Conservation (phyloP, 30 jellyfish, hydroid and myxozoan genomes). For the Aurelia aurita region DNA sequence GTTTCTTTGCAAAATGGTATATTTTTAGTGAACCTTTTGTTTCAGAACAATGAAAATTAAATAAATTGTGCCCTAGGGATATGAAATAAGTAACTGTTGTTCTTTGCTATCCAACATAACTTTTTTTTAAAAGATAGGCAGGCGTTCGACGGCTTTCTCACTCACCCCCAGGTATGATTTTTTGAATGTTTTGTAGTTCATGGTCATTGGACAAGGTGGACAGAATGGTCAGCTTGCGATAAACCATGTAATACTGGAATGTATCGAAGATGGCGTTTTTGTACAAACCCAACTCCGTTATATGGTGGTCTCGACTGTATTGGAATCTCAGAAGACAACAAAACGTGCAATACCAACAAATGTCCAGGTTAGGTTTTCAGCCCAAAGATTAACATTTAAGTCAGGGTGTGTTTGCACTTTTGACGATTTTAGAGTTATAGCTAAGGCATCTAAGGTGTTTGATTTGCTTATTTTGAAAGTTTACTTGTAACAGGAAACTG, state of each 20-base stretch:
- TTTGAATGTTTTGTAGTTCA: constrained; percentile 31
- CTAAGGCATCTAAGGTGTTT: too few species aligned
- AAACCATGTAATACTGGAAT: constrained; percentile 78
- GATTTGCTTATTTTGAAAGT: too few species aligned
- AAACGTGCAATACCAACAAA: constrained; percentile 48
- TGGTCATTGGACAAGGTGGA: constrained; percentile 79
- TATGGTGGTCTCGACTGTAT: constrained; percentile 57
- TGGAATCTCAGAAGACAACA: constrained; percentile 43
- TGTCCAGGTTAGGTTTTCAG: constrained; percentile 58
- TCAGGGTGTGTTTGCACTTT: background rate
- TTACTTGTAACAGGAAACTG: too few species aligned
- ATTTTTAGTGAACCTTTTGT: too few species aligned
- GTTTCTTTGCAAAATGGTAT: too few species aligned
- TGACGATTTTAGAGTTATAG: background rate
- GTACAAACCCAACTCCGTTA: constrained; percentile 66
- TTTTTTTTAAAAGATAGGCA: background rate
- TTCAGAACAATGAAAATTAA: too few species aligned
- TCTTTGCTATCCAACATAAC: background rate
- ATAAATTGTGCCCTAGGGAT: too few species aligned
- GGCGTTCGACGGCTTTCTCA: background rate
- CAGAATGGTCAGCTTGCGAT: constrained; percentile 82
- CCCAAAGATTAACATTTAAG: too few species aligned
- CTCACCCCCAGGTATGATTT: too few species aligned
- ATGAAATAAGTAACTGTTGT: too few species aligned
- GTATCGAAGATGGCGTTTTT: constrained; percentile 65